Evolutionary conservation across 2,797 vertebrate genomes (phyloP).

Genomic region (Danionella dracula): DNA sequence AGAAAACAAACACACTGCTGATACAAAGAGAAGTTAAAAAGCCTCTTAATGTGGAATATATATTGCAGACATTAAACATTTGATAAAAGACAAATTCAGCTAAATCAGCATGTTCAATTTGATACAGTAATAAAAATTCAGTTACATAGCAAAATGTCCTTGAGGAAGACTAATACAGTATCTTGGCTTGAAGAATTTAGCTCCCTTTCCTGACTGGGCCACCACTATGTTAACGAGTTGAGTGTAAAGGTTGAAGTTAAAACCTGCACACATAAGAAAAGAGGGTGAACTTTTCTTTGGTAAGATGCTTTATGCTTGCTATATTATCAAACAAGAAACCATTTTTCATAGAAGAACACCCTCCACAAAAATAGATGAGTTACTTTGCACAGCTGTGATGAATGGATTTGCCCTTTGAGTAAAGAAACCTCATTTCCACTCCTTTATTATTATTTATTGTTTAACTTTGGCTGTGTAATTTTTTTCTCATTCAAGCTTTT

Average conservation of each 20-base stretch:
- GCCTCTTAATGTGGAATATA: conserved; percentile 25
- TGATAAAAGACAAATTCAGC: too few relatives aligned
- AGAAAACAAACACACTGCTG: conserved; percentile 29
- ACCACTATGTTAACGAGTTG: background rate
- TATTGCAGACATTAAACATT: too few relatives aligned
- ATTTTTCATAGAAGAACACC: conserved; percentile 33
- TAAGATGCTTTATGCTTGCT: background rate
- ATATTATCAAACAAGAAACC: conserved; percentile 19
- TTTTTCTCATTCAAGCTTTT: conserved; percentile 25
- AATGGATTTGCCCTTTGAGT: conserved; percentile 42
- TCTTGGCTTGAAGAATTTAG: too few relatives aligned
- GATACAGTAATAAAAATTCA: too few relatives aligned
- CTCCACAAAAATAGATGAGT: conserved; percentile 20
- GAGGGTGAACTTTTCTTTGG: conserved; percentile 1
- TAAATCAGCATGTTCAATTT: too few relatives aligned
- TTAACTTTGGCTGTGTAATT: conserved; percentile 27
- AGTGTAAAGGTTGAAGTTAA: background rate
- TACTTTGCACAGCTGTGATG: conserved; percentile 27
- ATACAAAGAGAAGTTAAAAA: conserved; percentile 57
- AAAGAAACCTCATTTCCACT: conserved; percentile 41
- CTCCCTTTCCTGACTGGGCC: background rate
- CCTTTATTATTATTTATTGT: conserved; percentile 42
- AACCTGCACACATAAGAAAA: background rate
- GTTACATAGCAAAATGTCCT: too few relatives aligned
- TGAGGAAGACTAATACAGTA: too few relatives aligned